Base-by-base conservation (phyloP, 2,797 vertebrate species). In the Myiothlypis coronata region DNA sequence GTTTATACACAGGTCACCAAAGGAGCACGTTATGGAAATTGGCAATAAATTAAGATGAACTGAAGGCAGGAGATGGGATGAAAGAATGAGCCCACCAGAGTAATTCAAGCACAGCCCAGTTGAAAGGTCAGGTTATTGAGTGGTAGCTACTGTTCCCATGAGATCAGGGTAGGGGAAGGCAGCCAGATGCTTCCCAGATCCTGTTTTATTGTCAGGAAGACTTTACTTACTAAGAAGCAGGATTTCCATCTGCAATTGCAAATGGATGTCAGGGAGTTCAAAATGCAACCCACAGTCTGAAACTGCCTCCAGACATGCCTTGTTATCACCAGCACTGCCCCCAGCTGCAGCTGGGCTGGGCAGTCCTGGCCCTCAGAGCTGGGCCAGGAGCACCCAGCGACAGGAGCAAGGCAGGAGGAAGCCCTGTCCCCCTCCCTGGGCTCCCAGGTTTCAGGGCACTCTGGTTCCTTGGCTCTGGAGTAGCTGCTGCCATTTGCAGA, bases 11-110 rank as follows among this genome's bases (percentile, higher is more conserved):
- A 78, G 88, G 70, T 92, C 92, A 96, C 71, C 37, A 43, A 71
- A 91, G 49, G 65, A 93, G 79, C 87, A 79, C 56, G 3, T 92
- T 78, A 79, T 91, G 93, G 90, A 94, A 93, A 92, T 26, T 64
- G 47, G 70, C 80, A 92, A 92, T 96, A 91, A 92, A 97, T 95
- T 92, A 87, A 76, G 74, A 32, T 87, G 72, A 94, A 67, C 70
- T 65, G 68, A 60, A 91, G 75, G 86, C 52, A 87, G 82, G 89
- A 95, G 93, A 52, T 91, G 76, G 77, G 82, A 68, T 94, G 79
- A 92, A 96, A 92, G 76, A 79, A 72, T 65, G 64, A 96, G 24
- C 30, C 67, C 44, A 52, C 67, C 27, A 57, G 47, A 93, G 65
- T 87, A 91, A 93, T 76, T 96, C 47, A 94, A 89, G 82, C 79